A percentile compares a stretch with the other conserved stretches of the same genome.
Evolutionary conservation across 2,113 vertebrate genomes (phyloP).

Genomic region (Rhinoderma darwinii): DNA sequence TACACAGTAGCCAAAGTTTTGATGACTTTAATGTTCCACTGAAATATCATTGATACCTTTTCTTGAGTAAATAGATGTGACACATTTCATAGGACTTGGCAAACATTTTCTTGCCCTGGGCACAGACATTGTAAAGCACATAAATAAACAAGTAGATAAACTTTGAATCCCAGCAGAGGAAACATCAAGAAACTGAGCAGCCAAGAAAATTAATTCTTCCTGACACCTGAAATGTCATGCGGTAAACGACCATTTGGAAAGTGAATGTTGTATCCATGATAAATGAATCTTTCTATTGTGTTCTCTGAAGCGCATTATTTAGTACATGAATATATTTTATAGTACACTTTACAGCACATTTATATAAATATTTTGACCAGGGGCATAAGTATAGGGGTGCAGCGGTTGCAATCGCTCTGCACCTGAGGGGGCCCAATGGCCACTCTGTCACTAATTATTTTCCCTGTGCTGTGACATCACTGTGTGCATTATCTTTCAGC

Average conservation of each 20-base stretch:
- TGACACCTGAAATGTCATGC: slow-evolving; percentile 43
- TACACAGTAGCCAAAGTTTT: background rate
- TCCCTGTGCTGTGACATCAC: background rate
- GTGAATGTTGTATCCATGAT: background rate
- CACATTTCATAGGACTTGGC: slow-evolving; percentile 45
- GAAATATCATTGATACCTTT: slow-evolving; percentile 28
- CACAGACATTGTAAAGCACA: slow-evolving; percentile 40
- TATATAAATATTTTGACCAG: background rate
- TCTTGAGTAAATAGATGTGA: slow-evolving; percentile 32
- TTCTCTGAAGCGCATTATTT: background rate
- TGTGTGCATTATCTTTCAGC: too few relatives aligned
- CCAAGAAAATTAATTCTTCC: slow-evolving; percentile 31
- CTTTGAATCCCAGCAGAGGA: slow-evolving; percentile 40
- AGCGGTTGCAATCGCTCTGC: background rate
- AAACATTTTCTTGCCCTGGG: slow-evolving; percentile 33
- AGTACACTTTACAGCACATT: background rate
- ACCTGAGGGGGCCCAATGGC: background rate
- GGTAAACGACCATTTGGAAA: background rate
- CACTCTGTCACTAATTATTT: background rate
- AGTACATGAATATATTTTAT: background rate
- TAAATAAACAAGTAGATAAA: slow-evolving; percentile 49
- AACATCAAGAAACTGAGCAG: slow-evolving; percentile 45
- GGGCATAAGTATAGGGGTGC: background rate
- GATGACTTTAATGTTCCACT: slow-evolving; percentile 2
- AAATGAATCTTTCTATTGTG: background rate